Evolutionary conservation across 2,797 vertebrate species (phyloP).

Genomic region (Triplophysa yarkandensis): DNA sequence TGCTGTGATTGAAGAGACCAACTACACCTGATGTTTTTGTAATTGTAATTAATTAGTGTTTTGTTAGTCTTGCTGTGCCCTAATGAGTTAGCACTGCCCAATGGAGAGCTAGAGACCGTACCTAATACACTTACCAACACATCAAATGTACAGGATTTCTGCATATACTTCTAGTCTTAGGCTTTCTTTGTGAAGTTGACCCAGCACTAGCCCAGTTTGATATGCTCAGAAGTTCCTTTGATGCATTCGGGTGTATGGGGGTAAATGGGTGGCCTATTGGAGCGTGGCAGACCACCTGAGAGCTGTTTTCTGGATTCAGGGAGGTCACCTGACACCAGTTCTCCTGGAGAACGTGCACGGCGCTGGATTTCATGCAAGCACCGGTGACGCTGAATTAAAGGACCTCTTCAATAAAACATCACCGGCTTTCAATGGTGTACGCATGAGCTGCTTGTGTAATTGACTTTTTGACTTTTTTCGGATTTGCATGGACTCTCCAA

Average conservation of each 20-base stretch:
- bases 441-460: conserved; percentile 83
- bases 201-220: conserved; percentile 56
- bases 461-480: conserved; percentile 77
- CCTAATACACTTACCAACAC: conserved; percentile 29
- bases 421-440: conserved; percentile 81
- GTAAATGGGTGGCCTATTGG: conserved; percentile 75
- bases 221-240: conserved; percentile 60
- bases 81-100: conserved; percentile 64
- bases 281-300: conserved; percentile 83
- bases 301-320: conserved; percentile 81
- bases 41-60: conserved; percentile 63
- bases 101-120: conserved; percentile 43
- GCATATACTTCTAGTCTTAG: conserved; percentile 49
- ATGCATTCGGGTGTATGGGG: conserved; percentile 56
- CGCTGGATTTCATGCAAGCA: conserved; percentile 76
- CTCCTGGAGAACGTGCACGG: conserved; percentile 74
- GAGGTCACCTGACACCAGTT: conserved; percentile 77
- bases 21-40: conserved; percentile 56
- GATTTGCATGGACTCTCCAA: conserved; percentile 82
- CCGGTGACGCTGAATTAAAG: conserved; percentile 75
- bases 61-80: conserved; percentile 65
- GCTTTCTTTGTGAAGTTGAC: conserved; percentile 59
- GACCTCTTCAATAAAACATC: conserved; percentile 85
- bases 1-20: conserved; percentile 30
- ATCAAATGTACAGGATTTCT: conserved; percentile 21